Evolutionary conservation across 1,140 invertebrate genomes (phyloP).

Genomic region (Mya arenaria): DNA sequence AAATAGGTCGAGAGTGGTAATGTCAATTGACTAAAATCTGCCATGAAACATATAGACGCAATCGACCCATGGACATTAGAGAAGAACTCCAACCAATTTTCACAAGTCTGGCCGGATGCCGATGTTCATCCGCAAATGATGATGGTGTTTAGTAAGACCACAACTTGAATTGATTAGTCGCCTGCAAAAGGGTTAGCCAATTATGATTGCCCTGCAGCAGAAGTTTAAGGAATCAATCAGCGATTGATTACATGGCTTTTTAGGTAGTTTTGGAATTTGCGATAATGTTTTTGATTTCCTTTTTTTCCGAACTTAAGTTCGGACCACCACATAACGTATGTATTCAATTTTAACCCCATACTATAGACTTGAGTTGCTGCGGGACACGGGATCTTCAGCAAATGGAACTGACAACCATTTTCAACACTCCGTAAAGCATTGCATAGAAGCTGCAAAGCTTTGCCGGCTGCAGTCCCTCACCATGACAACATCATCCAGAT

Average conservation of each 20-base stretch:
- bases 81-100: slow-evolving; percentile 40
- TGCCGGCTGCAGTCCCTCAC: neutral
- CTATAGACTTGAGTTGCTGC: neutral
- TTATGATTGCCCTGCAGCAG: slow-evolving; percentile 14
- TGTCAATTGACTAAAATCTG: slow-evolving; percentile 43
- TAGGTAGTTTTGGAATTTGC: slow-evolving; percentile 14
- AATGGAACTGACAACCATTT: slow-evolving; percentile 33
- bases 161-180: slow-evolving; percentile 40
- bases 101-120: slow-evolving; percentile 27
- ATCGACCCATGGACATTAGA: slow-evolving; percentile 33
- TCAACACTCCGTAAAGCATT: neutral
- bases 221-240: slow-evolving; percentile 57
- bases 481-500: neutral
- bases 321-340: slow-evolving; percentile 23
- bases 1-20: slow-evolving; percentile 53
- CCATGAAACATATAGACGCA: slow-evolving; percentile 36
- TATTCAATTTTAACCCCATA: slow-evolving; percentile 30
- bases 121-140: slow-evolving; percentile 21
- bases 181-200: slow-evolving; percentile 43
- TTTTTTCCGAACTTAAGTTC: no score
- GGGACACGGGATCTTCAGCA: slow-evolving; percentile 35
- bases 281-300: neutral
- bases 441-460: neutral
- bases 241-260: slow-evolving; percentile 54
- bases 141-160: slow-evolving; percentile 22